Percentiles rank a stretch among this genome's conserved stretches.
These are phyloP conservation scores for Alouatta caraya DNA, from an alignment of 2,797 vertebrate genomes.

Conservation along the genomic window DNA sequence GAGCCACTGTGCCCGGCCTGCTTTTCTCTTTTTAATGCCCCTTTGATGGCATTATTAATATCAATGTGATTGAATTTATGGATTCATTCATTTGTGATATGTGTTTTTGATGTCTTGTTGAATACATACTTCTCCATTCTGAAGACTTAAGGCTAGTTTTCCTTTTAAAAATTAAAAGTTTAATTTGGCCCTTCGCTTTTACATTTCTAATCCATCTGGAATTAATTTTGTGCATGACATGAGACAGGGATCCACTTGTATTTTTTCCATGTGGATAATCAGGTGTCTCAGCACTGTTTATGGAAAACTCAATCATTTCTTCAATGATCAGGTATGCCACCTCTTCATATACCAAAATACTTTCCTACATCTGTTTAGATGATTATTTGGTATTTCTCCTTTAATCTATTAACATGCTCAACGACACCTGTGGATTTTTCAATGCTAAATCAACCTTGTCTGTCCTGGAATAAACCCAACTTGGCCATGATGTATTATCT, in stretches of 20 bases:
- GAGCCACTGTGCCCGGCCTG: background rate
- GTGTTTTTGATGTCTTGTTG: background rate
- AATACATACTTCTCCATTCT: background rate
- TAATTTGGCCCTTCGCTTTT: background rate
- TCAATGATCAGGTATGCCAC: background rate
- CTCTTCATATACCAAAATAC: background rate
- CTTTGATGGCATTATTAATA: background rate
- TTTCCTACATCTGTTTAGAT: background rate
- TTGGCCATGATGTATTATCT: background rate
- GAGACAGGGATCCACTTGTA: background rate
- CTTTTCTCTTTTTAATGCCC: background rate
- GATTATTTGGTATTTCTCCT: background rate
- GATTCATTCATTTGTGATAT: background rate
- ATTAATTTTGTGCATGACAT: background rate
- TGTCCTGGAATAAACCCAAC: background rate
- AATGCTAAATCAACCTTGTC: background rate
- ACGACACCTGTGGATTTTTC: background rate
- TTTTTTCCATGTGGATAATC: background rate
- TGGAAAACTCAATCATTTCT: background rate
- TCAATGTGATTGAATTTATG: background rate
- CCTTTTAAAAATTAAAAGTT: background rate
- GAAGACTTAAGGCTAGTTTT: background rate
- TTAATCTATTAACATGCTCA: background rate
- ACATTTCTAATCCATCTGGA: background rate
- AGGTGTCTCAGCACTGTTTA: background rate